phyloP scores from a whole-genome alignment of 2,113 vertebrate genomes.

The Hippocampus abdominalis region DNA sequence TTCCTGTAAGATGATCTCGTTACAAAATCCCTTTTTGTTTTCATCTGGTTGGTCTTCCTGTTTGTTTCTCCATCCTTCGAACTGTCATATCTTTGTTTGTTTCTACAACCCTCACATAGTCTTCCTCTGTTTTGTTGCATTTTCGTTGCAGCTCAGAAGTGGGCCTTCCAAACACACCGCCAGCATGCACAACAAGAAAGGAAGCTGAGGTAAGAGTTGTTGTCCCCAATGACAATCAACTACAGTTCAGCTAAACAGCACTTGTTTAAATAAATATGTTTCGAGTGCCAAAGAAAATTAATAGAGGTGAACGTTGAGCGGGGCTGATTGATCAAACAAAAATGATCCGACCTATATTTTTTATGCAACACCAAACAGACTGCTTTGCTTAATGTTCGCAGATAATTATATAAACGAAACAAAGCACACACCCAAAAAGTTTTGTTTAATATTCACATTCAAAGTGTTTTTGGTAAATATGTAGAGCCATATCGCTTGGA shows the following conservation, averaged over 20 bases:
- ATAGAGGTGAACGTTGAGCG: neutral
- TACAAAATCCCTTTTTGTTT: slow-evolving; percentile 39
- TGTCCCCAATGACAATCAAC: slow-evolving; percentile 30
- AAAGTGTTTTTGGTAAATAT: neutral
- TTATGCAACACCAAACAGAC: neutral
- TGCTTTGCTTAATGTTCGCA: neutral
- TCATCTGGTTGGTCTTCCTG: slow-evolving; percentile 27
- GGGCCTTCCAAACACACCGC: slow-evolving; percentile 6
- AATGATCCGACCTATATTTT: neutral
- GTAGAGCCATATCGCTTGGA: no score
- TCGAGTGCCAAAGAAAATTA: neutral
- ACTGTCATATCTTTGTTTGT: slow-evolving; percentile 22
- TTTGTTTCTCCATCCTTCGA: slow-evolving; percentile 26
- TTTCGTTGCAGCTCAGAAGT: slow-evolving; percentile 12
- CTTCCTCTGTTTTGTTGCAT: slow-evolving; percentile 10
- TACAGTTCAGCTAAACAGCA: slow-evolving; percentile 46
- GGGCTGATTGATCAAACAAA: neutral
- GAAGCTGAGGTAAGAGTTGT: slow-evolving; percentile 61
- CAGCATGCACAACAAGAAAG: slow-evolving; percentile 21
- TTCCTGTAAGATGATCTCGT: slow-evolving; percentile 59
- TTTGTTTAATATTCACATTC: neutral
- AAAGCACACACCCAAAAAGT: neutral
- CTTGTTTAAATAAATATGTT: slow-evolving; percentile 49
- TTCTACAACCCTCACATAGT: slow-evolving; percentile 2
- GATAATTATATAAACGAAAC: neutral